A percentile compares a stretch with the other conserved stretches of the same genome.
These are phyloP conservation scores for Lonchura striata DNA, from an alignment of 2,113 vertebrate species.

Conservation along the genomic window DNA sequence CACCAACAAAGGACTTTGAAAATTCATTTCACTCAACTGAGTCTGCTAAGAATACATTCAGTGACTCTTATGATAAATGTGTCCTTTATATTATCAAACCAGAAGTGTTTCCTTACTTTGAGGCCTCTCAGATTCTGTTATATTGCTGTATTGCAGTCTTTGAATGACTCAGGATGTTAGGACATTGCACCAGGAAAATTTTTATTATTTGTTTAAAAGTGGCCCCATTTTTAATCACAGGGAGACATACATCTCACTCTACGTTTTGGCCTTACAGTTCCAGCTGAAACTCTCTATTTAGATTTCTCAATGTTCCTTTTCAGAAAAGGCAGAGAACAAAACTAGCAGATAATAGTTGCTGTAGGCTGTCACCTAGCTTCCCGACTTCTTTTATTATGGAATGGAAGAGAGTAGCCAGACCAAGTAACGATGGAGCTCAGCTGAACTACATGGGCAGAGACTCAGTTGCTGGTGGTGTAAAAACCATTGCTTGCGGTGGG, in stretches of 20 bases:
- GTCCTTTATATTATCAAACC: neutral
- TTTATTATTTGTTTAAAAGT: neutral
- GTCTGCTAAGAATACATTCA: neutral
- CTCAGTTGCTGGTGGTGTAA: neutral
- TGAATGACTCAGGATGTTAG: neutral
- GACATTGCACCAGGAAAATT: neutral
- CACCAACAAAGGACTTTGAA: neutral
- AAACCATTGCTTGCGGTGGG: neutral
- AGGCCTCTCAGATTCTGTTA: neutral
- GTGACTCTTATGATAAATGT: neutral
- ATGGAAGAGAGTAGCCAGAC: neutral
- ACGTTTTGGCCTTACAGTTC: neutral
- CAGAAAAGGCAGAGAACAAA: neutral
- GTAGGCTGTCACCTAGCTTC: neutral
- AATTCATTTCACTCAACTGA: neutral
- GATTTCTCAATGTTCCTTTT: neutral
- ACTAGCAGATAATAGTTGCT: neutral
- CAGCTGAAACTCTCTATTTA: neutral
- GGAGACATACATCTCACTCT: neutral
- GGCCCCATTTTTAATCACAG: neutral
- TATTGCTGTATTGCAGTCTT: neutral
- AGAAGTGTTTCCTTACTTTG: neutral
- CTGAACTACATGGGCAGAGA: neutral
- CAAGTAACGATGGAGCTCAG: neutral
- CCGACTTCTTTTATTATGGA: neutral